Evolutionary conservation across 1,140 invertebrate species (phyloP), one percentile per base, ranked within the genome.

Genomic region (silkworm (Bombyx mori)): DNA sequence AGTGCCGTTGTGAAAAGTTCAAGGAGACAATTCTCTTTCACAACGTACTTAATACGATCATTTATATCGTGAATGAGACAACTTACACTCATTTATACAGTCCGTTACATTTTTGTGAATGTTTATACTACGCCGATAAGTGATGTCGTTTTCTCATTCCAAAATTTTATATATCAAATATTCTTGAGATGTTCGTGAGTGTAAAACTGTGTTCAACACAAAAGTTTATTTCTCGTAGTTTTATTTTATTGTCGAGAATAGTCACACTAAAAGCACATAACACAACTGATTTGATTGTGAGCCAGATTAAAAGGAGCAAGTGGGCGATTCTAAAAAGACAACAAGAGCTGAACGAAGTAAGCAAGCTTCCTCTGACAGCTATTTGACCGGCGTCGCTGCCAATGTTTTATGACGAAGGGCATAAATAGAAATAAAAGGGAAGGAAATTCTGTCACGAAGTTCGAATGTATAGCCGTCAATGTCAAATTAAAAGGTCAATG

Each of bases 401-500:
- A 62, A 71, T 77, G 64, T 77, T 78, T 80, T 78, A 78, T 68
- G 71, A 67, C 65, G 57, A 65, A 66, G 61, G 65, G 52, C 62
- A 63, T 63, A 67, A 77, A 77, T 67, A 61, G 66, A 66, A 73
- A 74, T 68, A 66, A 75, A 77, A 67, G 60, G 68, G 68, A 63
- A 66, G 58, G 65, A 64, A 71, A 72, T 75, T 69, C 71, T 69
- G 65, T 71, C 67, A 68, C 63, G 64, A 62, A 62, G 62, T 67
- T 71, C 63, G 72, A 64, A 73, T 58, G 68, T 69, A 69, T 53
- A 57, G 57, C 61, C 54, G 62, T 61, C 66, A 71, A 68, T 64
- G 71, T 65, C 58, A 76, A 75, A 77, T 77, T 77, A 77, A 79
- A 77, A 71, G 56, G 58, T 62, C 63, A 61, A 73, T 74, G 77